These are phyloP conservation scores for Scotopteryx bipunctaria DNA, from an alignment of 2,888 invertebrate species.

Conservation along the genomic window DNA sequence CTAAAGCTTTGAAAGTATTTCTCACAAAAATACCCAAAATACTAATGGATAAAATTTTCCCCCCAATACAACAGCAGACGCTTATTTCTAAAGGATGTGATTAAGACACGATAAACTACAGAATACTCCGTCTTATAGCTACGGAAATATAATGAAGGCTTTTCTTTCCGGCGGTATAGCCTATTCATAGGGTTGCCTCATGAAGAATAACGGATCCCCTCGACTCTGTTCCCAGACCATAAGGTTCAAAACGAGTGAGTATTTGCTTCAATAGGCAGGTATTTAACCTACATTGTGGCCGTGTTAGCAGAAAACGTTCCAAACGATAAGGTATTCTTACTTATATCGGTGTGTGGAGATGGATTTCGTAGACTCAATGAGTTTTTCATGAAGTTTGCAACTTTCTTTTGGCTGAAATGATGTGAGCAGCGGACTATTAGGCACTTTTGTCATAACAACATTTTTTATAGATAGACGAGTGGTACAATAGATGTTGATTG, in stretches of 20 bases:
- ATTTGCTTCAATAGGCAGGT: slow-evolving; percentile 11
- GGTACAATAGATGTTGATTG: too few relatives aligned
- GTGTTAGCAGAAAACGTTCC: slow-evolving; percentile 17
- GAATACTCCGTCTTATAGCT: slow-evolving; percentile 7
- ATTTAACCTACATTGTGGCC: slow-evolving; percentile 23
- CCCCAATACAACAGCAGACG: background rate
- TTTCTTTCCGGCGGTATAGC: slow-evolving; percentile 10
- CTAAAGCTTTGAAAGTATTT: background rate
- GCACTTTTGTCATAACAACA: too few relatives aligned
- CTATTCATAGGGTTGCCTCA: slow-evolving; percentile 19
- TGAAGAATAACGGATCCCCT: slow-evolving; percentile 13
- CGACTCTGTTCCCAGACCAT: slow-evolving; percentile 2
- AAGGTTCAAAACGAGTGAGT: background rate
- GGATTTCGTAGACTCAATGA: slow-evolving; percentile 11
- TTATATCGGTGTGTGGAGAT: slow-evolving; percentile 16
- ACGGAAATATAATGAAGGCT: slow-evolving; percentile 15
- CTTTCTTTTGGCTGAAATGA: slow-evolving; percentile 26
- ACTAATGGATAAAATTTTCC: slow-evolving; percentile 2
- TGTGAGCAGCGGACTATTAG: background rate
- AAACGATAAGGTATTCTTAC: slow-evolving; percentile 9
- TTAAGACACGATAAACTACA: slow-evolving; percentile 10
- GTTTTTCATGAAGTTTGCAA: slow-evolving; percentile 32
- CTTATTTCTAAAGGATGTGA: slow-evolving; percentile 2
- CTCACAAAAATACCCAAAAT: background rate
- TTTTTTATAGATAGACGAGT: too few relatives aligned